These are phyloP conservation scores for Myrmecophaga tridactyla DNA, from an alignment of 2,113 vertebrate genomes.

Conservation along the genomic window DNA sequence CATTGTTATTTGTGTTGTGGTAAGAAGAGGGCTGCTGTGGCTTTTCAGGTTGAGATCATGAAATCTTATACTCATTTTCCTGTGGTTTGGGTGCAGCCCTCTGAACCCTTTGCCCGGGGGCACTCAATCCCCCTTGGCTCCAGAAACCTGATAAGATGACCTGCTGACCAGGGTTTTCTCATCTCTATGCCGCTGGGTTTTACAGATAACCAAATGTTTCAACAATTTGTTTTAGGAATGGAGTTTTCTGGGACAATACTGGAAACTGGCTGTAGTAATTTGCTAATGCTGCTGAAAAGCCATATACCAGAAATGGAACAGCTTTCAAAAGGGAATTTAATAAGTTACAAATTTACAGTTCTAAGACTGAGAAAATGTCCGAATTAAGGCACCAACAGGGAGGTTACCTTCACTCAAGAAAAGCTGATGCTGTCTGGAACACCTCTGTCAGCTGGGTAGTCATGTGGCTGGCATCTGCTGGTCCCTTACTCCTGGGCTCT, in stretches of 20 bases:
- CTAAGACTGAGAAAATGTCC: too few relatives aligned
- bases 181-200: not conserved
- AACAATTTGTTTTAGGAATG: conserved; percentile 69
- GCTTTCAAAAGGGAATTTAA: too few relatives aligned
- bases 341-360: too few relatives aligned
- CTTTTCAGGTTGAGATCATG: not conserved
- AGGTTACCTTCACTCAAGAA: too few relatives aligned
- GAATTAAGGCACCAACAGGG: too few relatives aligned
- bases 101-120: not conserved
- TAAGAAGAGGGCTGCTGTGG: not conserved
- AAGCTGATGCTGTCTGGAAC: too few relatives aligned
- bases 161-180: not conserved
- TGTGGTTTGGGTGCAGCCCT: not conserved
- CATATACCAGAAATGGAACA: too few relatives aligned
- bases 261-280: too few relatives aligned
- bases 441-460: too few relatives aligned
- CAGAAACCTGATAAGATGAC: not conserved
- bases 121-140: not conserved
- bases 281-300: too few relatives aligned
- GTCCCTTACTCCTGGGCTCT: too few relatives aligned
- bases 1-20: not conserved
- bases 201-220: conserved; percentile 20
- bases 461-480: too few relatives aligned
- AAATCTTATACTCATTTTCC: not conserved
- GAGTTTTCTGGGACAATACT: conserved; percentile 79